A percentile compares a stretch with the other conserved stretches of the same genome.
phyloP scores from a whole-genome alignment of 2,113 vertebrate genomes.

The Capricornis sumatraensis region DNA sequence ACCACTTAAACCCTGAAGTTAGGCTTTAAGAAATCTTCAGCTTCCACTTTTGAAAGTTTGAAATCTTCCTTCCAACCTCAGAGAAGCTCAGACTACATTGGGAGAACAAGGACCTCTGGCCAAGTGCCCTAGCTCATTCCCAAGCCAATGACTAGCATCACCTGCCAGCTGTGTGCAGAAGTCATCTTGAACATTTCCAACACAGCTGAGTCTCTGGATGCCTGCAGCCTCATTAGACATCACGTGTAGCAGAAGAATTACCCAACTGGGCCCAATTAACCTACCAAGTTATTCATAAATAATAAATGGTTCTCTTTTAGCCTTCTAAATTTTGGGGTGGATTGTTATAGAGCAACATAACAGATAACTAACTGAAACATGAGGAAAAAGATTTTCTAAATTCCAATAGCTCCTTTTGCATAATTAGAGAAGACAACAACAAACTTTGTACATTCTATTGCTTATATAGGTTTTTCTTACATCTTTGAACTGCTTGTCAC shows the following conservation, averaged over 20 bases:
- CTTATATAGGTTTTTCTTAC: background rate
- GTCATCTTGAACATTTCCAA: background rate
- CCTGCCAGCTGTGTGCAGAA: background rate
- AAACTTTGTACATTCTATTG: background rate
- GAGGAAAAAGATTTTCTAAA: background rate
- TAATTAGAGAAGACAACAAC: background rate
- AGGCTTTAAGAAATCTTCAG: background rate
- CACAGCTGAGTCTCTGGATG: background rate
- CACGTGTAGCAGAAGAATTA: background rate
- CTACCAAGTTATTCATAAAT: background rate
- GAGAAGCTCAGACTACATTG: background rate
- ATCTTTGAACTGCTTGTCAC: background rate
- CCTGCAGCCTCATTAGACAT: slow-evolving; percentile 4
- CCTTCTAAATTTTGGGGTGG: background rate
- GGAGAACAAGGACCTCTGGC: background rate
- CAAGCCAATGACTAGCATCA: background rate
- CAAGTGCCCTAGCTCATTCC: background rate
- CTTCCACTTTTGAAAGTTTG: background rate
- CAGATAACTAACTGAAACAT: background rate
- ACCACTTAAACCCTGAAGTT: fast-evolving
- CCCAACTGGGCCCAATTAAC: background rate
- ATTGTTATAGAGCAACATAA: background rate
- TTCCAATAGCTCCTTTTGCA: background rate
- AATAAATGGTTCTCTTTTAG: background rate
- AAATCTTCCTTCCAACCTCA: background rate